Evolutionary conservation across 2,888 invertebrate genomes (phyloP), one percentile per base, ranked within the genome.

Genomic region (Noctuana brunneofusca): DNA sequence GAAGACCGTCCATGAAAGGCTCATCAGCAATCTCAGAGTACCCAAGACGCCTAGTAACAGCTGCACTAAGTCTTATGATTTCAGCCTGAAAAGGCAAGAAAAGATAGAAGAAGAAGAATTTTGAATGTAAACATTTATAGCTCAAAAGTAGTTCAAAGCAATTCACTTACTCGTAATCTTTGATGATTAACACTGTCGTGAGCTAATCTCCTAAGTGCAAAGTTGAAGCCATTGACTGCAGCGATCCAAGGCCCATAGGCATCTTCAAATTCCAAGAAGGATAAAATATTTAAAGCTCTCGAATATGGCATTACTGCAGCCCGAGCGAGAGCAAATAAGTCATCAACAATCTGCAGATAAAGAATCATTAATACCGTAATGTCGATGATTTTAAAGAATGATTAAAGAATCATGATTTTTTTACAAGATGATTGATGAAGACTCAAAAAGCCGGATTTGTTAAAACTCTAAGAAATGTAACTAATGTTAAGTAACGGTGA

Each of bases 241-340:
- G 94, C 86, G 43, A 90, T 86, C 94, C 96, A 96, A 0, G 96
- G 95, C 18, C 95, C 89, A 67, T 95, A 94, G 58, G 94, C 92
- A 3, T 90, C 92, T 81, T 95, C 95, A 2, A 89, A 86, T 59
- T 87, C 84, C 65, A 97, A 72, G 80, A 86, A 90, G 0, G 89
- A 88, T 70, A 87, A 93, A 4, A 95, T 89, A 63, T 93, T 92
- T 9, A 96, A 83, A 0, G 93, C 92, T 24, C 83, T 76, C 1
- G 80, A 78, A 72, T 95, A 94, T 3, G 84, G 66, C 20, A 93
- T 65, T 1, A 87, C 72, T 3, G 84, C 88, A 12, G 93, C 92
- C 75, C 94, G 86, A 0, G 93, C 94, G 6, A 94, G 79, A 56
- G 89, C 86, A 65, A 94, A 87, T 3, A 94, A 82, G 77, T 96